Conservation (phyloP, 2,797 vertebrate genomes). For the Parauchenoglanis ngamensis region DNA sequence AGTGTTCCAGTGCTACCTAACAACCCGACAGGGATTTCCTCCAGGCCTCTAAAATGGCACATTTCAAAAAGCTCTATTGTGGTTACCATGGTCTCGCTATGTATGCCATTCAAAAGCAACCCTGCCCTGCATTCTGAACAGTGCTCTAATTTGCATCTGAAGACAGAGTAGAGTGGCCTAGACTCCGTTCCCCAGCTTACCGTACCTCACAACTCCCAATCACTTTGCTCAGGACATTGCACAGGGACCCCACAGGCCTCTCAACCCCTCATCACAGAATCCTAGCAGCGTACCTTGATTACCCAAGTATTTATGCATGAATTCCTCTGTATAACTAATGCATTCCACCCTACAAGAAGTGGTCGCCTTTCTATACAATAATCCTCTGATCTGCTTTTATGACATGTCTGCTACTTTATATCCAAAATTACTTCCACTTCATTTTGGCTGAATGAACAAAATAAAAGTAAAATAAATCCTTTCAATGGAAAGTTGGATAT, state of each 20-base stretch:
- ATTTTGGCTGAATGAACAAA: constrained; percentile 61
- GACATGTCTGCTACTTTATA: constrained; percentile 61
- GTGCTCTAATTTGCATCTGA: constrained; percentile 82
- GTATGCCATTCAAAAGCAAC: constrained; percentile 74
- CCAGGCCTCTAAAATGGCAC: constrained; percentile 66
- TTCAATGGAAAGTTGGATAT: not conserved
- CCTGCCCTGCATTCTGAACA: constrained; percentile 67
- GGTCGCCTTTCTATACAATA: constrained; percentile 58
- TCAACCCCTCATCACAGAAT: constrained; percentile 52
- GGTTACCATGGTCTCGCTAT: constrained; percentile 80
- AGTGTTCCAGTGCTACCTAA: constrained; percentile 30
- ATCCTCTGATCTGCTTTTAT: constrained; percentile 70
- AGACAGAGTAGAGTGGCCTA: constrained; percentile 63
- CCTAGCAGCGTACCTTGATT: constrained; percentile 60
- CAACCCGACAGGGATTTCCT: constrained; percentile 65
- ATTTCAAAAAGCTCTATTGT: constrained; percentile 68
- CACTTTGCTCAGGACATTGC: constrained; percentile 57
- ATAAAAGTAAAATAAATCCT: not conserved
- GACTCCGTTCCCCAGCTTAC: constrained; percentile 41
- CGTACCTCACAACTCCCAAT: constrained; percentile 49
- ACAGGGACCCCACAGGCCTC: constrained; percentile 28
- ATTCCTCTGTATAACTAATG: constrained; percentile 66
- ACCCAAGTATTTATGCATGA: constrained; percentile 56
- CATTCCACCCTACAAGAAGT: constrained; percentile 65
- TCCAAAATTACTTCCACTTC: constrained; percentile 66